Evolutionary conservation across 2,888 invertebrate genomes (phyloP).

Genomic region (Spilosoma lubricipeda): DNA sequence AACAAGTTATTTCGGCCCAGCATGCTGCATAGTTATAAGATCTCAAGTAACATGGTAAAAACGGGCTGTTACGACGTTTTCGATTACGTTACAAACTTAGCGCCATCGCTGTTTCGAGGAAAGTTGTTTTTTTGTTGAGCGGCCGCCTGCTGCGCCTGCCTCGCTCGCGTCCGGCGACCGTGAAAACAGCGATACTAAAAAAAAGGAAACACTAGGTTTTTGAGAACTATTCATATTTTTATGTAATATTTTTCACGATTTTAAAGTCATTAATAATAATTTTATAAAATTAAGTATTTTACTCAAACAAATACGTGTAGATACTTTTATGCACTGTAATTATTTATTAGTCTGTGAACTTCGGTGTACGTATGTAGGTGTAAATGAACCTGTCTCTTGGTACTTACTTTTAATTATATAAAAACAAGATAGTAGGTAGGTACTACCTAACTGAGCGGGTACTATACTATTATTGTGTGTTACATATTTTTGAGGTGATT

Average conservation of each 20-base stretch:
- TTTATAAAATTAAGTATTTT: neutral
- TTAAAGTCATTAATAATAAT: neutral
- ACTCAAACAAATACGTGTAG: neutral
- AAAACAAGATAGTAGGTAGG: neutral
- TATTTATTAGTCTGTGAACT: neutral
- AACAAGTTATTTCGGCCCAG: slow-evolving; percentile 85
- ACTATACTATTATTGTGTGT: neutral
- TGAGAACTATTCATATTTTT: slow-evolving; percentile 22
- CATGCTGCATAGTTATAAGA: slow-evolving; percentile 69
- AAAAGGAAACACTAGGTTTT: slow-evolving; percentile 49
- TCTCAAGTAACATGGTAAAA: slow-evolving; percentile 63
- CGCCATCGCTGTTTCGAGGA: slow-evolving; percentile 85
- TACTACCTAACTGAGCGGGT: neutral
- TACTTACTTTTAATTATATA: neutral
- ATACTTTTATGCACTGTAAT: neutral
- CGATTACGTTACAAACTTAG: slow-evolving; percentile 65
- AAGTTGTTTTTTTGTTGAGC: slow-evolving; percentile 83
- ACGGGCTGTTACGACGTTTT: slow-evolving; percentile 70
- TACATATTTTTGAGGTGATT: neutral
- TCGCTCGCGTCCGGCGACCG: slow-evolving; percentile 78
- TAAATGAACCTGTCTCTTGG: neutral
- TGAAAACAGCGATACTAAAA: slow-evolving; percentile 73
- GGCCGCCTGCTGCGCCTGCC: slow-evolving; percentile 78
- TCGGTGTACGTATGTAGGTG: neutral
- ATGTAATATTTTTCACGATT: neutral